phyloP scores from a whole-genome alignment of 2,797 vertebrate species.

The Eulemur mongoz region DNA sequence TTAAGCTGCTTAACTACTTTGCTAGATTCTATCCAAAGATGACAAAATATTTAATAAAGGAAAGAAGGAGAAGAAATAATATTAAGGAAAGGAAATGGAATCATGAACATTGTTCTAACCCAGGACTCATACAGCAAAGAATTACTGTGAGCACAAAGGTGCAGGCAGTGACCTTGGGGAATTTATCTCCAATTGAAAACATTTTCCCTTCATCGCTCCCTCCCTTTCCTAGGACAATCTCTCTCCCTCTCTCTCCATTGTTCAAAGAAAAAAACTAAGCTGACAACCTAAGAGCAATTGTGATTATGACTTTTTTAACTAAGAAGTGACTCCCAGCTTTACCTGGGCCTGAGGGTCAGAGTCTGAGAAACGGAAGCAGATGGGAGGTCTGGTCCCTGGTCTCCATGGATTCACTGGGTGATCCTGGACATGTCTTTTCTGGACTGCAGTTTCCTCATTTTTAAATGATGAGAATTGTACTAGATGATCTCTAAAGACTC shows the following conservation, averaged over 20 bases:
- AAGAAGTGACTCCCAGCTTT: not conserved
- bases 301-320: constrained; percentile 5
- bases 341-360: not conserved
- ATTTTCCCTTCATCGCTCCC: not conserved
- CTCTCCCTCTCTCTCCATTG: not conserved
- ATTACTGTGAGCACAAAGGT: not conserved
- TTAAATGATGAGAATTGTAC: constrained; percentile 23
- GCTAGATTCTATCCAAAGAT: not conserved
- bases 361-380: not conserved
- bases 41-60: not conserved
- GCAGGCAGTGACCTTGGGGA: not conserved
- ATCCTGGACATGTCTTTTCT: not conserved
- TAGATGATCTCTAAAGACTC: not conserved
- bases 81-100: not conserved
- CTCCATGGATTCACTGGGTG: not conserved
- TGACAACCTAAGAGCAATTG: not conserved
- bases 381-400: not conserved
- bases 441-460: not conserved
- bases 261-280: not conserved
- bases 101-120: not conserved
- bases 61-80: not conserved
- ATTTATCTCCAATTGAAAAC: constrained; percentile 36
- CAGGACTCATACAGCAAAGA: not conserved
- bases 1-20: not conserved
- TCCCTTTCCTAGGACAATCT: not conserved